A percentile compares a stretch with the other conserved stretches of the same genome.
Conservation (phyloP, 2,888 invertebrate species). For the Noctua janthina region DNA sequence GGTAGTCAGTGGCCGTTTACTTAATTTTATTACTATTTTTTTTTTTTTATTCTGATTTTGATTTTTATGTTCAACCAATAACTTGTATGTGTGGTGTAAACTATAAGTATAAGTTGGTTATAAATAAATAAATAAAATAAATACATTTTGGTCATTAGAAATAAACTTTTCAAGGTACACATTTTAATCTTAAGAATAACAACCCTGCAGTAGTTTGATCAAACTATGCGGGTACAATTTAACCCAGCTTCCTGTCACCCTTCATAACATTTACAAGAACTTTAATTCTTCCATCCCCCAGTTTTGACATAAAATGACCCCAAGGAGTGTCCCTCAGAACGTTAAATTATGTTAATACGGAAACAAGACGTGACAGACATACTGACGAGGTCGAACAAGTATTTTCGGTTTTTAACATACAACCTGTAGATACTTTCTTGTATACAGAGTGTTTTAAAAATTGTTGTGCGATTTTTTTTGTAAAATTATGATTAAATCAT, state of each 20-base stretch:
- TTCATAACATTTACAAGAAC: neutral
- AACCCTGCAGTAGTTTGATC: too few species aligned
- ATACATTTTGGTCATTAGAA: too few species aligned
- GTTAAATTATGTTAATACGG: slow-evolving; percentile 41
- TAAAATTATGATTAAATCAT: too few species aligned
- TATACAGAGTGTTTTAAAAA: neutral
- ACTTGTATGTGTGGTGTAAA: too few species aligned
- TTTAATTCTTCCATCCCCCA: neutral
- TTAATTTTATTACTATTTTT: too few species aligned
- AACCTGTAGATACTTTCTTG: neutral
- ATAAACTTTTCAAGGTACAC: too few species aligned
- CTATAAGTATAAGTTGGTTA: too few species aligned
- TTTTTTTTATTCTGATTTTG: too few species aligned
- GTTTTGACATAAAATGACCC: slow-evolving; percentile 19
- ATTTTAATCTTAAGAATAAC: too few species aligned
- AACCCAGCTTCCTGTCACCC: neutral
- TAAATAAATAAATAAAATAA: too few species aligned
- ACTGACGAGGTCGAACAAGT: slow-evolving; percentile 8
- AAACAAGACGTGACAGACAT: slow-evolving; percentile 27
- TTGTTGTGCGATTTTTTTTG: neutral
- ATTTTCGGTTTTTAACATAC: slow-evolving; percentile 7
- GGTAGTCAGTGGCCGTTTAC: too few species aligned
- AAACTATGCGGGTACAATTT: neutral
- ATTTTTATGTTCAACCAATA: too few species aligned
- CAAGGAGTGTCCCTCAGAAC: slow-evolving; percentile 9